phyloP scores from a whole-genome alignment of 1,140 invertebrate species.

The Zaprionus davidi region DNA sequence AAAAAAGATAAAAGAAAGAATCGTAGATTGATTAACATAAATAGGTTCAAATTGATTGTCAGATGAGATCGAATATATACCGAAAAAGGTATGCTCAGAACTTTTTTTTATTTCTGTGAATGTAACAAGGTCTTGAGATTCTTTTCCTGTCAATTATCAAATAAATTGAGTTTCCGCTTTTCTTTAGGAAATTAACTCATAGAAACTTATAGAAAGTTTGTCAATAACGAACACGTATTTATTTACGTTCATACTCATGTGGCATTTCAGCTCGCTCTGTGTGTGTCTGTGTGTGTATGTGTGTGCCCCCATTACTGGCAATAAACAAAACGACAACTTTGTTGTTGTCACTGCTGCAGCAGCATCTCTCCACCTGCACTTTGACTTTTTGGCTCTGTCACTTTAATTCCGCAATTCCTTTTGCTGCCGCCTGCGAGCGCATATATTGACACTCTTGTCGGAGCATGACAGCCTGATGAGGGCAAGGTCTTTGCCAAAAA shows the following conservation, averaged over 20 bases:
- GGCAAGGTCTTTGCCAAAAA: slow-evolving; percentile 54
- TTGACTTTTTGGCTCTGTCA: slow-evolving; percentile 31
- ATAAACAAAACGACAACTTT: slow-evolving; percentile 18
- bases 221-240: neutral
- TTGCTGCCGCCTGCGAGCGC: slow-evolving; percentile 20
- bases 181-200: neutral
- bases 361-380: slow-evolving; percentile 21
- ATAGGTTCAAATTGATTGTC: too few species aligned
- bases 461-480: slow-evolving; percentile 37
- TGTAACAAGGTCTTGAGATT: neutral
- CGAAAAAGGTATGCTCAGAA: too few species aligned
- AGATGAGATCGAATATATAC: too few species aligned
- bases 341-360: slow-evolving; percentile 2
- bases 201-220: neutral
- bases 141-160: neutral
- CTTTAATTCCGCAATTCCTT: slow-evolving; percentile 31
- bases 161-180: neutral
- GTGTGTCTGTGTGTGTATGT: neutral
- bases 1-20: too few species aligned
- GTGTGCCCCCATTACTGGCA: slow-evolving; percentile 2
- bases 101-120: too few species aligned
- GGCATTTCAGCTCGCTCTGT: neutral
- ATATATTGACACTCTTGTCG: slow-evolving; percentile 44
- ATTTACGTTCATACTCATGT: slow-evolving; percentile 19
- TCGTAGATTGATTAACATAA: too few species aligned